Conservation (phyloP, 1,140 invertebrate species). For the Muscidifurax raptorellus region DNA sequence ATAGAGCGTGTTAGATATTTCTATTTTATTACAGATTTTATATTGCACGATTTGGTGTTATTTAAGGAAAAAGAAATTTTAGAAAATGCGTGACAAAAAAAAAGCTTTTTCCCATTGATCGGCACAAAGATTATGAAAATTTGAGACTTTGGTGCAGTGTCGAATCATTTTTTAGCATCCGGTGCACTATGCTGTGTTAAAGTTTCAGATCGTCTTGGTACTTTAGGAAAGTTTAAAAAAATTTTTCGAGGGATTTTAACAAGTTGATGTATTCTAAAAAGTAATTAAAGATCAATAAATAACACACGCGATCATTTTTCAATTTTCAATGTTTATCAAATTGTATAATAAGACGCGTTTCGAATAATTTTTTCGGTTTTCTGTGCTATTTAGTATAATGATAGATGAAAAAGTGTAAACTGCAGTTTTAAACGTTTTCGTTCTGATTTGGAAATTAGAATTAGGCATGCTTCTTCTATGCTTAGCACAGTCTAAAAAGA, state of each 20-base stretch:
- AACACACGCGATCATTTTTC: background rate
- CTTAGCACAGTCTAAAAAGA: background rate
- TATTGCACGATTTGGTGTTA: constrained; percentile 62
- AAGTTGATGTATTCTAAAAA: constrained; percentile 18
- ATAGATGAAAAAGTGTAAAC: background rate
- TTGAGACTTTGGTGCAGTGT: constrained; percentile 26
- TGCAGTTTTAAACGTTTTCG: background rate
- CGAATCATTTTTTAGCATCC: constrained; percentile 17
- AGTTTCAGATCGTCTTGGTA: constrained; percentile 17
- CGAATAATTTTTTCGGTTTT: background rate
- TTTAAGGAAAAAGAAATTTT: constrained; percentile 48
- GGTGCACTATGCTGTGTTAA: constrained; percentile 16
- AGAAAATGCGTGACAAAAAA: constrained; percentile 34
- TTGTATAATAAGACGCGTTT: constrained; percentile 16
- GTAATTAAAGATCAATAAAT: constrained; percentile 2
- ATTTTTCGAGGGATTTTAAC: background rate
- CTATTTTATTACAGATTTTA: constrained; percentile 69
- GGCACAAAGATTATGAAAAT: constrained; percentile 8
- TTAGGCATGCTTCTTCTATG: background rate
- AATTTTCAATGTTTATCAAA: constrained; percentile 39
- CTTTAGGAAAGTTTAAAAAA: background rate
- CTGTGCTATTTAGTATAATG: background rate
- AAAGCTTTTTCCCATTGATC: constrained; percentile 30
- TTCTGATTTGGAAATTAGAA: background rate
- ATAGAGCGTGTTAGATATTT: constrained; percentile 63